Percentiles rank a stretch among this genome's conserved stretches.
Conservation (phyloP, 1,140 invertebrate genomes). For the Drepana arcuata region DNA sequence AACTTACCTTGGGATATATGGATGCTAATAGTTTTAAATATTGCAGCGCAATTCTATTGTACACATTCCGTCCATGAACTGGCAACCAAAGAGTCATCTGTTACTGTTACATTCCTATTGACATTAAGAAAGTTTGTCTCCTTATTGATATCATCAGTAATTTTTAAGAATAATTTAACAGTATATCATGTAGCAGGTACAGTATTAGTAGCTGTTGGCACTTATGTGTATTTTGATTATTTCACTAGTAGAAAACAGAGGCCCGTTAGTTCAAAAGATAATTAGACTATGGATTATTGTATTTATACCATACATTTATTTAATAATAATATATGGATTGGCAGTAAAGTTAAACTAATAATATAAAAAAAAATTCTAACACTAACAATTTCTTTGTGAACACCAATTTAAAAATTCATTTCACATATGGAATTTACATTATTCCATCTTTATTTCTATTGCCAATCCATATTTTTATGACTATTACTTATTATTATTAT, state of each 20-base stretch:
- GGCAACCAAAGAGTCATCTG: constrained; percentile 48
- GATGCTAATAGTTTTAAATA: constrained; percentile 38
- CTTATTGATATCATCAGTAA: constrained; percentile 46
- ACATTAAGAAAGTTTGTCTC: constrained; percentile 59
- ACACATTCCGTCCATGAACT: constrained; percentile 52
- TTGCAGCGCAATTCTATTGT: constrained; percentile 48
- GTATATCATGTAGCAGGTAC: constrained; percentile 42
- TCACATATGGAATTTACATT: too few species aligned
- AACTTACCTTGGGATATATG: constrained; percentile 28
- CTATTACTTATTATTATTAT: too few species aligned
- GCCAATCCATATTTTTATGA: too few species aligned
- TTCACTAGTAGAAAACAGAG: constrained; percentile 35
- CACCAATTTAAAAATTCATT: too few species aligned
- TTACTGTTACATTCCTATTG: constrained; percentile 58
- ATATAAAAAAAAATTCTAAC: too few species aligned
- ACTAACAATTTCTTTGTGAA: too few species aligned
- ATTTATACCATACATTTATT: too few species aligned
- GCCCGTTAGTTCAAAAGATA: constrained; percentile 36
- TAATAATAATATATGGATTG: too few species aligned
- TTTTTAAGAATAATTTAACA: constrained; percentile 61
- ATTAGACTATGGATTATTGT: constrained; percentile 4
- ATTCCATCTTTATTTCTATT: too few species aligned
- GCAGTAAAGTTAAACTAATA: too few species aligned
- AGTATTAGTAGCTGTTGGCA: constrained; percentile 40
- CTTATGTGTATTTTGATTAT: constrained; percentile 58